phyloP scores from a whole-genome alignment of 2,113 vertebrate genomes.

The Dascyllus trimaculatus region DNA sequence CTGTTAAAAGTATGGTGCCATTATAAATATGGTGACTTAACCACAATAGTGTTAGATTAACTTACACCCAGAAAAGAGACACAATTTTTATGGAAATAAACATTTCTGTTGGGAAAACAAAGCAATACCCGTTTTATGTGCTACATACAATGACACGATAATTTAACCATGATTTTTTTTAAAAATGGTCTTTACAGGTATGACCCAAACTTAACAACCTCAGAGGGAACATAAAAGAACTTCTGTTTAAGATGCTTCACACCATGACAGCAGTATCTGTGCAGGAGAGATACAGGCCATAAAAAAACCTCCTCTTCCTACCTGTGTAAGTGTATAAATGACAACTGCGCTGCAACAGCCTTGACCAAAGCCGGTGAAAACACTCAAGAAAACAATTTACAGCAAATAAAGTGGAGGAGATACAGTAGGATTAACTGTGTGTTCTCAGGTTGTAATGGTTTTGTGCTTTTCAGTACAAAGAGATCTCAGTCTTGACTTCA shows the following conservation, averaged over 20 bases:
- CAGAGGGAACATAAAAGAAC: conserved; percentile 53
- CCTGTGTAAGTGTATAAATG: conserved; percentile 49
- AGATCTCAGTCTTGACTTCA: conserved; percentile 14
- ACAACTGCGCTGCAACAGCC: conserved; percentile 23
- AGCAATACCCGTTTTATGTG: conserved; percentile 18
- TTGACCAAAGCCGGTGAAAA: conserved; percentile 43
- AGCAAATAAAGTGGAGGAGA: conserved; percentile 26
- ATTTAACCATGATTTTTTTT: conserved; percentile 36
- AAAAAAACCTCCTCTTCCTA: conserved; percentile 38
- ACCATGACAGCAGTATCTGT: conserved; percentile 54
- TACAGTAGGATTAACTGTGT: conserved; percentile 27
- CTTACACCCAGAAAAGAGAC: not conserved
- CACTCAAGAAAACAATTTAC: conserved; percentile 41
- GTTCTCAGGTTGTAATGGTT: conserved; percentile 8
- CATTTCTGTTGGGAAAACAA: not conserved
- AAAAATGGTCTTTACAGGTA: conserved; percentile 51
- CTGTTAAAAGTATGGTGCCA: not conserved
- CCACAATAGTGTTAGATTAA: not conserved
- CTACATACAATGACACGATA: conserved; percentile 27
- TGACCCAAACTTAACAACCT: conserved; percentile 55
- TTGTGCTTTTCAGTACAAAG: conserved; percentile 16
- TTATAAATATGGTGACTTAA: not conserved
- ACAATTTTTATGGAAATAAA: conserved; percentile 24
- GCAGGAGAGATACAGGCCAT: conserved; percentile 67
- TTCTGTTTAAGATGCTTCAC: conserved; percentile 55